Conservation (phyloP, 2,888 invertebrate species). For the Diaprepes abbreviatus region DNA sequence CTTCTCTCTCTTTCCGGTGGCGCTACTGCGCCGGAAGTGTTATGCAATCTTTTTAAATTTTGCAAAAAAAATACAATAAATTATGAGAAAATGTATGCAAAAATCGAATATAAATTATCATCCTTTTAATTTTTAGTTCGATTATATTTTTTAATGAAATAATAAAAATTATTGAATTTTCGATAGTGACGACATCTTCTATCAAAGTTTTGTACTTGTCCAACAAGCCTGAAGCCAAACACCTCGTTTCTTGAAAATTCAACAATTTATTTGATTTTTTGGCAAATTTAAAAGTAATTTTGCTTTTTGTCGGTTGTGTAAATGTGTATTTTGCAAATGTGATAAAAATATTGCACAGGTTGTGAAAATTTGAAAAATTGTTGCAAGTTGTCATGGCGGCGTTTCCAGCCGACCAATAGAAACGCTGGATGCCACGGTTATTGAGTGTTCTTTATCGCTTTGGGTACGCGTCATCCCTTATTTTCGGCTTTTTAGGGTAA, state of each 20-base stretch:
- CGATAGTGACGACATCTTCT: constrained; percentile 56
- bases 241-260: constrained; percentile 35
- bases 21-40: constrained; percentile 55
- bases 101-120: constrained; percentile 9
- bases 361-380: constrained; percentile 63
- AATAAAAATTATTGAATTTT: constrained; percentile 37
- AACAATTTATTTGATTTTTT: constrained; percentile 40
- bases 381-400: constrained; percentile 77
- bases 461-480: constrained; percentile 78
- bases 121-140: not conserved
- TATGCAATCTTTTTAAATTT: constrained; percentile 33
- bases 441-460: constrained; percentile 77
- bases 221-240: constrained; percentile 52
- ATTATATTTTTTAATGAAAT: constrained; percentile 2
- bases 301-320: constrained; percentile 47
- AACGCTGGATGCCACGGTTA: constrained; percentile 75
- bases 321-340: constrained; percentile 34
- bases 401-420: constrained; percentile 77
- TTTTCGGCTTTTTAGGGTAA: constrained; percentile 75
- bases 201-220: constrained; percentile 49
- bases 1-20: constrained; percentile 57
- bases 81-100: constrained; percentile 12
- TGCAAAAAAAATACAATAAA: constrained; percentile 19
- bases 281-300: constrained; percentile 45
- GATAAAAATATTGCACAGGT: constrained; percentile 51